phyloP scores from a whole-genome alignment of 1,140 invertebrate genomes.

The Notospermus geniculatus region DNA sequence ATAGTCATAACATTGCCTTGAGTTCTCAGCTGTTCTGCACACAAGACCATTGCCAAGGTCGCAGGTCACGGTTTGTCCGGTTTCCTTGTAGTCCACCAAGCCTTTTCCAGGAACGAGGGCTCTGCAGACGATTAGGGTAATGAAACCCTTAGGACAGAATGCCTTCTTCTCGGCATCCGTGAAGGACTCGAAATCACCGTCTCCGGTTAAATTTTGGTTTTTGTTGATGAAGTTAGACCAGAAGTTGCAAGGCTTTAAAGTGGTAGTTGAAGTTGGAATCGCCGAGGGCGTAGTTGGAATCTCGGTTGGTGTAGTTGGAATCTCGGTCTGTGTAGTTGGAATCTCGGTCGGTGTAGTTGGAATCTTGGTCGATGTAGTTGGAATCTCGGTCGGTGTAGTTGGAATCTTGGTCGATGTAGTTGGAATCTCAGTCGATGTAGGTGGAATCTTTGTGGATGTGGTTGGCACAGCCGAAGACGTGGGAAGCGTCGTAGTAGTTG shows the following conservation, averaged over 20 bases:
- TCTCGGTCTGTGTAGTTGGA: slow-evolving; percentile 21
- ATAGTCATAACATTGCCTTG: slow-evolving; percentile 51
- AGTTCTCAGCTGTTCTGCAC: slow-evolving; percentile 49
- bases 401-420: slow-evolving; percentile 25
- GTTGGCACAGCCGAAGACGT: background rate
- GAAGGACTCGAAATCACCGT: slow-evolving; percentile 39
- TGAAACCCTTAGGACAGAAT: slow-evolving; percentile 30
- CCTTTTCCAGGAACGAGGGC: slow-evolving; percentile 18
- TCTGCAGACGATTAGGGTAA: slow-evolving; percentile 39
- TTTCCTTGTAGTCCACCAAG: slow-evolving; percentile 10
- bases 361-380: slow-evolving; percentile 23
- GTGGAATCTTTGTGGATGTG: slow-evolving; percentile 28
- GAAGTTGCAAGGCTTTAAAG: background rate
- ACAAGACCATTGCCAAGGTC: slow-evolving; percentile 47
- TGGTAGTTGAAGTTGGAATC: slow-evolving; percentile 2
- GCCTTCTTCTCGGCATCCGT: slow-evolving; percentile 23
- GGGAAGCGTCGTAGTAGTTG: too few species aligned
- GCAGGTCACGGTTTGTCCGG: slow-evolving; percentile 47
- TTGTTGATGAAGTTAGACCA: background rate
- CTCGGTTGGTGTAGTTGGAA: slow-evolving; percentile 26
- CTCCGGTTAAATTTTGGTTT: slow-evolving; percentile 24
- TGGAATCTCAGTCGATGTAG: slow-evolving; percentile 7
- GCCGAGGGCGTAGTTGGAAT: slow-evolving; percentile 39
- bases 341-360: slow-evolving; percentile 18
- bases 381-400: slow-evolving; percentile 15